Base-by-base conservation (phyloP, 2,113 vertebrate species). In the Lycaon pictus region DNA sequence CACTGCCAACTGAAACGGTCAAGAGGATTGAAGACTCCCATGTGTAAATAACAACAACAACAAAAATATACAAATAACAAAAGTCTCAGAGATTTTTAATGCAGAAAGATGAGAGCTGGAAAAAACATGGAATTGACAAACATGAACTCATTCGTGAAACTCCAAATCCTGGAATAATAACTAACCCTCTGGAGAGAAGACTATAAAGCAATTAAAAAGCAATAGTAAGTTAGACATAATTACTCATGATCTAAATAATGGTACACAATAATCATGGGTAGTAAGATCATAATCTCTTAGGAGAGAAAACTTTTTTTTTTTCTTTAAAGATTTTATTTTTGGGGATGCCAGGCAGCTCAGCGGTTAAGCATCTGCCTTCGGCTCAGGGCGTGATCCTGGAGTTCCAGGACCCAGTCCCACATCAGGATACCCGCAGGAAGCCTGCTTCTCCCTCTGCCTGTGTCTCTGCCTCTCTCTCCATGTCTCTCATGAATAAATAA, bases 221-320 rank as follows among this genome's bases (percentile, higher is more conserved):
- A 92, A 87, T 9, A 76, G 8, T 69, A 96, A 85, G 48, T 92
- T 43, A 96, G 9, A n/a, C 16, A 90, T 62, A 62, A 6, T 90
- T 63, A 94, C 9, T 93, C 71, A 69, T 43, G 43, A 90, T 83
- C 56, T 93, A 96, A 76, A 89, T 9, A 92, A 32, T 56, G 86
- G 48, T 32, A 91, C 1, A 93, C 22, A 88, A 97, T 25, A 3
- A 88, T 83, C 74, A 91, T 23, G 22, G 4, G 35, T 60, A 88
- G 56, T 2, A 96, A 27, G 43, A 1, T 9, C 22, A 72, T 93
- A 65, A 84, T 12, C 11, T 89, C 79, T 77, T 79, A 80, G 13
- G 6, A 22, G 74, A 87, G 48, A 74, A 88, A 62, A 63, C 1
- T 74, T 56, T 43, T 43, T 43, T 43, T 43, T 43, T 43, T 43